Evolutionary conservation across 1,140 invertebrate genomes (phyloP).

Genomic region (Leptopilina clavipes): DNA sequence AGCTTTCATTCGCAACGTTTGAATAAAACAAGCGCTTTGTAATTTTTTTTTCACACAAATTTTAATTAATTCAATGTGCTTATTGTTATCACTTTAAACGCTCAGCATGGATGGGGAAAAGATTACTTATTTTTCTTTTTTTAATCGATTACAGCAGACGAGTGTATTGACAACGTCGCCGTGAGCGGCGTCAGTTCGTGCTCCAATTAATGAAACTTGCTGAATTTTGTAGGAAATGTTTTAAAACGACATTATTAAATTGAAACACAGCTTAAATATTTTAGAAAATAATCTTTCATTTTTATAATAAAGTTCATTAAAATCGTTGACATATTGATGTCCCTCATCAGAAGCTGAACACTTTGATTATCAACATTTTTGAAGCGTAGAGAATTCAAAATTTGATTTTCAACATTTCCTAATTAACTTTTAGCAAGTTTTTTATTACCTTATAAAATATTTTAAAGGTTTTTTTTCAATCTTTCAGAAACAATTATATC

Average conservation of each 20-base stretch:
- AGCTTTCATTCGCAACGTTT: not conserved
- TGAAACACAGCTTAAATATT: too few species aligned
- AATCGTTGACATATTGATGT: too few species aligned
- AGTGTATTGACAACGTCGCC: slow-evolving; percentile 28
- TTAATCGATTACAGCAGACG: slow-evolving; percentile 15
- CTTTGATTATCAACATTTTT: too few species aligned
- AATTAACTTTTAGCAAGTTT: too few species aligned
- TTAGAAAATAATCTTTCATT: too few species aligned
- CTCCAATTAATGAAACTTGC: slow-evolving; percentile 1
- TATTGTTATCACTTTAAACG: not conserved
- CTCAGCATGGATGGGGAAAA: not conserved
- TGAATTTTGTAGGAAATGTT: slow-evolving; percentile 1
- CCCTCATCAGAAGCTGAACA: too few species aligned
- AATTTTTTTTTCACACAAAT: not conserved
- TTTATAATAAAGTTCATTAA: too few species aligned
- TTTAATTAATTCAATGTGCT: not conserved
- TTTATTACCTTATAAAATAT: too few species aligned
- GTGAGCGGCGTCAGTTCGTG: slow-evolving; percentile 23
- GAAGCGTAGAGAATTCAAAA: too few species aligned
- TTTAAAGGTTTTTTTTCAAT: too few species aligned
- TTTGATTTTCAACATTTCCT: too few species aligned
- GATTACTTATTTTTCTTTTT: not conserved
- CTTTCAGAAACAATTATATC: too few species aligned
- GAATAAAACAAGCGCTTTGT: not conserved
- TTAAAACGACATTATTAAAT: not conserved